phyloP scores from a whole-genome alignment of 1,140 invertebrate genomes.

The Rhopalosiphum maidis region DNA sequence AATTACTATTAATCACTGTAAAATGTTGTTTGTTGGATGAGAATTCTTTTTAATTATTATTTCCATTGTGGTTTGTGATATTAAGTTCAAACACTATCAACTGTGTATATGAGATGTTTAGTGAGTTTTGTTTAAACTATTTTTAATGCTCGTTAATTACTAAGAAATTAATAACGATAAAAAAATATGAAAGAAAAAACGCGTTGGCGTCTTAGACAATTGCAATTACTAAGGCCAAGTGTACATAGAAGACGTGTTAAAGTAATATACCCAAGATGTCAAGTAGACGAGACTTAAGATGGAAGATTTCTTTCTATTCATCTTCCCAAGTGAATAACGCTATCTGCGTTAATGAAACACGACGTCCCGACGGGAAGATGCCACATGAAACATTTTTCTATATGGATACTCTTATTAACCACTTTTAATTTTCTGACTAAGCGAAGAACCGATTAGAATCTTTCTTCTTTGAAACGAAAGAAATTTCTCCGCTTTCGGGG shows the following conservation, averaged over 20 bases:
- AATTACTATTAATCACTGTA: not conserved
- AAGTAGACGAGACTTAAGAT: conserved; percentile 44
- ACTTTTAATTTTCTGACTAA: conserved; percentile 36
- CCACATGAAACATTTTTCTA: not conserved
- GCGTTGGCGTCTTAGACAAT: not conserved
- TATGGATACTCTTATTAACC: conserved; percentile 17
- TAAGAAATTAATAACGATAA: not conserved
- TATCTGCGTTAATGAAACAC: conserved; percentile 20
- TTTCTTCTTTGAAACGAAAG: not conserved
- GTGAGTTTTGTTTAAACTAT: not conserved
- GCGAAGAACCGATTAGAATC: conserved; percentile 14
- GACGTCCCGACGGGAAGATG: not conserved
- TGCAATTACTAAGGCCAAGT: not conserved
- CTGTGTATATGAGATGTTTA: too few relatives aligned
- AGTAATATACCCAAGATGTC: not conserved
- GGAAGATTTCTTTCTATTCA: conserved; percentile 39
- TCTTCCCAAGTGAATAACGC: not conserved
- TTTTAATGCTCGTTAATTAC: not conserved
- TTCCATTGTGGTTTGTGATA: too few relatives aligned
- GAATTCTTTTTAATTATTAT: too few relatives aligned
- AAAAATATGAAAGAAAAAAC: not conserved
- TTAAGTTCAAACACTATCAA: too few relatives aligned
- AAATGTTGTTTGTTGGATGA: too few relatives aligned
- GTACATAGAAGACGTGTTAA: not conserved
- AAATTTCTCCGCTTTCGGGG: not conserved